Evolutionary conservation across 2,888 invertebrate genomes (phyloP).

Genomic region (Eupithecia tripunctaria): DNA sequence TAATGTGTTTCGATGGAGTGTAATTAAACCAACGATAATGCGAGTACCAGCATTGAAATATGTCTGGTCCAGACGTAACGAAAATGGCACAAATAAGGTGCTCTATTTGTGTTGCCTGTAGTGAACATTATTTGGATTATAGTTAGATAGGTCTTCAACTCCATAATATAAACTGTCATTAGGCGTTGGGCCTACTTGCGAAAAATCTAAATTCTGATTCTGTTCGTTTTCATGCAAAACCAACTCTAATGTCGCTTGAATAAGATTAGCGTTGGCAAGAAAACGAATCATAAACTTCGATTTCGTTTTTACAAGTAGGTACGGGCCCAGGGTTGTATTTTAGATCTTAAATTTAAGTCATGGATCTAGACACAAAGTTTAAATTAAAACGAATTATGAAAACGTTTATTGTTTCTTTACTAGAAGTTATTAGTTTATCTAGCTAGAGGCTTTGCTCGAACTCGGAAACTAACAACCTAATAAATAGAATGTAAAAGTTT

Average conservation of each 20-base stretch:
- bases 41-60: not conserved
- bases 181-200: not conserved
- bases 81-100: constrained; percentile 32
- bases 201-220: too few species aligned
- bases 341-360: not conserved
- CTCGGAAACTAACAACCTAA: too few species aligned
- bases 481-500: too few species aligned
- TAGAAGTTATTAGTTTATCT: too few species aligned
- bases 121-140: constrained; percentile 22
- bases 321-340: not conserved
- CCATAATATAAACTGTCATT: not conserved
- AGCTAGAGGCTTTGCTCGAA: too few species aligned
- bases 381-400: not conserved
- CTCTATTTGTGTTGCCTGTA: constrained; percentile 23
- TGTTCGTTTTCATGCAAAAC: too few species aligned
- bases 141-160: not conserved
- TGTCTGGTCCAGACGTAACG: constrained; percentile 6
- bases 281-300: too few species aligned
- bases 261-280: too few species aligned
- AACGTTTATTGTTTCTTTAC: not conserved
- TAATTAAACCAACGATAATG: not conserved
- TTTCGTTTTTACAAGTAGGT: too few species aligned
- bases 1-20: too few species aligned
- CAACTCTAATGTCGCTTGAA: too few species aligned
- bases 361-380: not conserved